Percentiles rank a stretch among this genome's conserved stretches.
These are phyloP conservation scores for Lithobates pipiens DNA, from an alignment of 2,797 vertebrate species.

Conservation along the genomic window DNA sequence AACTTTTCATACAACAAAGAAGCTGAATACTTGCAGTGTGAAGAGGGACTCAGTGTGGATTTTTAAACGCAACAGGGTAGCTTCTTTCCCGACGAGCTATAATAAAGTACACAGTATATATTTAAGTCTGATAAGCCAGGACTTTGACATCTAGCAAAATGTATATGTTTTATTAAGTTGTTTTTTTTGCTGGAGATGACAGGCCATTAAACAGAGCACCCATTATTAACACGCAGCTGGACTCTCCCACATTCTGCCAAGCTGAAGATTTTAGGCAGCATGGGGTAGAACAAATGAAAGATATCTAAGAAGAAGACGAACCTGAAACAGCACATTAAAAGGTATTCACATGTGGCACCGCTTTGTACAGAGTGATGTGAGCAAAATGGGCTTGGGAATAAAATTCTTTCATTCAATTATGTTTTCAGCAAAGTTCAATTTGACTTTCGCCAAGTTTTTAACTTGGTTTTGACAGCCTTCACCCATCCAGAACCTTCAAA, in stretches of 20 bases:
- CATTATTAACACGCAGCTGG: conserved; percentile 59
- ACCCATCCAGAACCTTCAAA: not conserved
- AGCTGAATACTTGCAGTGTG: not conserved
- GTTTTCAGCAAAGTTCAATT: conserved; percentile 26
- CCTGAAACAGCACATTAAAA: conserved; percentile 38
- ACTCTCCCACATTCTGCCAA: conserved; percentile 21
- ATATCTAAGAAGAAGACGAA: conserved; percentile 24
- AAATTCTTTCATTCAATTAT: conserved; percentile 22
- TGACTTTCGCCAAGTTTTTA: conserved; percentile 6
- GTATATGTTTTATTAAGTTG: conserved; percentile 62
- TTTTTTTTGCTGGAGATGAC: conserved; percentile 61
- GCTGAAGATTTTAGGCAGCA: conserved; percentile 42
- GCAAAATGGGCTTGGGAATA: conserved; percentile 34
- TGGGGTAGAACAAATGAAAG: conserved; percentile 34
- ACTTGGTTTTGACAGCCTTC: not conserved
- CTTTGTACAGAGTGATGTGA: conserved; percentile 29
- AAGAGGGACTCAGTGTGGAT: conserved; percentile 30
- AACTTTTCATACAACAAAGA: not conserved
- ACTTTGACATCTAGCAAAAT: conserved; percentile 47
- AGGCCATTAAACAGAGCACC: conserved; percentile 60
- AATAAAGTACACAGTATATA: conserved; percentile 42
- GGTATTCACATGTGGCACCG: conserved; percentile 24
- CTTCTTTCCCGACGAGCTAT: conserved; percentile 42
- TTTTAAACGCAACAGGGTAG: conserved; percentile 53
- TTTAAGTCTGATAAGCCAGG: conserved; percentile 60